A percentile compares a stretch with the other conserved stretches of the same genome.
phyloP scores from a whole-genome alignment of 1,140 invertebrate species.

The Papilio xuthus region DNA sequence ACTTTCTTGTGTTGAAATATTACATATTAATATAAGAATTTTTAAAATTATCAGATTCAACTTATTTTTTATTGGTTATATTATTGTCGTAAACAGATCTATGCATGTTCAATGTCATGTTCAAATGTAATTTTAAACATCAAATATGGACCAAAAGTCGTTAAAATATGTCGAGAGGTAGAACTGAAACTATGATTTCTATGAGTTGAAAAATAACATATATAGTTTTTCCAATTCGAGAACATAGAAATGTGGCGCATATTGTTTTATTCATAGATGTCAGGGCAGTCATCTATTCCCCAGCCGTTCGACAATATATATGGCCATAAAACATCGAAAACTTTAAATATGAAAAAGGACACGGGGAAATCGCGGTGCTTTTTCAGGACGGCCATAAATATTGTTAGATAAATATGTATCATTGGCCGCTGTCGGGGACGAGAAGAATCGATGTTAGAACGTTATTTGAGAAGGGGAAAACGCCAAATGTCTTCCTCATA shows the following conservation, averaged over 20 bases:
- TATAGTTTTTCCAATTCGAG: not conserved
- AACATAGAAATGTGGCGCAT: conserved; percentile 39
- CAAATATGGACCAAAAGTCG: not conserved
- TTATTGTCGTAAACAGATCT: not conserved
- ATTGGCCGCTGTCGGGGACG: conserved; percentile 66
- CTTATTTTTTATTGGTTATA: not conserved
- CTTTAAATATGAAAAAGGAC: conserved; percentile 76
- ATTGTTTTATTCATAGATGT: conserved; percentile 56
- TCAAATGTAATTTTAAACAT: not conserved
- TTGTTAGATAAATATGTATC: conserved; percentile 78
- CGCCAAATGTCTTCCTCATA: conserved; percentile 32
- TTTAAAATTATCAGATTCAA: not conserved
- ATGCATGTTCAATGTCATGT: not conserved
- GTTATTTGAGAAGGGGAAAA: conserved; percentile 42
- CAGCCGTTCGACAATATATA: conserved; percentile 53
- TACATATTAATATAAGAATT: not conserved
- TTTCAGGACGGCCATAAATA: conserved; percentile 73
- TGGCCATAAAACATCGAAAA: conserved; percentile 65
- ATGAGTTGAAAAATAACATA: not conserved
- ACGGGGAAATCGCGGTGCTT: conserved; percentile 63
- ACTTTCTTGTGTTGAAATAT: not conserved
- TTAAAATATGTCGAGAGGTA: no score
- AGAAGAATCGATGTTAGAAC: conserved; percentile 48
- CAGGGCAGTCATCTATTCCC: conserved; percentile 48
- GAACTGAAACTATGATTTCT: not conserved